These are phyloP conservation scores for Panulirus ornatus DNA, from an alignment of 1,140 invertebrate genomes.

Conservation along the genomic window DNA sequence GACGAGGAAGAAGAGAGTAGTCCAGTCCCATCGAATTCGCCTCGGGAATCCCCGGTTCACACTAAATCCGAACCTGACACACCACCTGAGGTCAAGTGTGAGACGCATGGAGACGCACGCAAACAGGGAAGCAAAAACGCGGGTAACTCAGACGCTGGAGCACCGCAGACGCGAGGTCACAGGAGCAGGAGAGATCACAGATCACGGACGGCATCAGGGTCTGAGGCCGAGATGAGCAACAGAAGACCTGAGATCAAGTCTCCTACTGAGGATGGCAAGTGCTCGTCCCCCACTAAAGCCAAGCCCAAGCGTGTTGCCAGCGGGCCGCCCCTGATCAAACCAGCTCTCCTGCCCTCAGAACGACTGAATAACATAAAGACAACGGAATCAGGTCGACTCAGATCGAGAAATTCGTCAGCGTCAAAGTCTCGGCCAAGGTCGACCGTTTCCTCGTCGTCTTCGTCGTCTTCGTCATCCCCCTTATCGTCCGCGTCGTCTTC, in stretches of 20 bases:
- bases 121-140: neutral
- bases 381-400: slow-evolving; percentile 10
- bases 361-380: slow-evolving; percentile 36
- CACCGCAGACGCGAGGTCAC: neutral
- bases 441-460: neutral
- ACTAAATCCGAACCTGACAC: neutral
- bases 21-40: neutral
- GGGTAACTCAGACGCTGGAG: neutral
- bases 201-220: neutral
- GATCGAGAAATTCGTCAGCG: neutral
- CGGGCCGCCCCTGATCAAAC: slow-evolving; percentile 48
- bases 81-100: neutral
- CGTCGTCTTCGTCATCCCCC: slow-evolving; percentile 11
- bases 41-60: neutral
- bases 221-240: slow-evolving; percentile 22
- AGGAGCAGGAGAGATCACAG: slow-evolving; percentile 35
- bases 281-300: neutral
- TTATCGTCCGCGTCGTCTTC: slow-evolving; percentile 56
- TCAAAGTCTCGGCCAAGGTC: neutral
- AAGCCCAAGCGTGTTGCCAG: slow-evolving; percentile 26
- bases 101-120: neutral
- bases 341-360: slow-evolving; percentile 52
- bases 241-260: slow-evolving; percentile 41
- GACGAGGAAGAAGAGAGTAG: neutral
- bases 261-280: neutral